Evolutionary conservation across 1,140 invertebrate genomes (phyloP), one percentile per base, ranked within the genome.

Genomic region (Lepidostoma basale): DNA sequence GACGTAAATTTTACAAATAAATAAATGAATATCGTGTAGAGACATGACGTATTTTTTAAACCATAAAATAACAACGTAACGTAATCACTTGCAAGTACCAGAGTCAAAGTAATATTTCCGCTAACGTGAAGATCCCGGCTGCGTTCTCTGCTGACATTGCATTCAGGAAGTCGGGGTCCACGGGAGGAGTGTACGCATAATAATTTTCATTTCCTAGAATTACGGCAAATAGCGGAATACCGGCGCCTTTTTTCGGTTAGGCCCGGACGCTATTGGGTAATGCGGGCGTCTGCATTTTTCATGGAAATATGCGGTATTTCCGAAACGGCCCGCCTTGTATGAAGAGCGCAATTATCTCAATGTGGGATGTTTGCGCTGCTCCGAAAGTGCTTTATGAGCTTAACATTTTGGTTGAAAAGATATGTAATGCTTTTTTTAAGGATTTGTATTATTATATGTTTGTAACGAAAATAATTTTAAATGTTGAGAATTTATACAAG

Each of bases 251-350:
- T 49, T 49, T 23, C 4, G 45, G 18, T 18, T n/a, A 8, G 22
- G 22, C 3, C 28, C 52, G 36, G 52, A 56, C 52, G 52, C 10
- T 56, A 56, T 56, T 36, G 28, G 16, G 28, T 14, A 36, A 56
- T 36, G 52, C 52, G 52, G 30, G 14, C 52, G 52, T 56, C 52
- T 56, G 52, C 52, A 56, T 56, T 56, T 56, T 56, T 56, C 28
- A 33, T 14, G 30, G 16, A 22, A 56, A 33, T 36, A 18, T 16
- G 16, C 12, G 16, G 12, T 36, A 22, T 12, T 56, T 28, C 28
- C 2, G 52, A 49, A 49, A 49, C n/a, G 18, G 45, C 45, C 14
- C 22, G 3, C 9, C 12, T 49, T 49, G 22, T 49, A 25, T 23
- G 20, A 26, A 49, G 45, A 18, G 9, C 18, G 33, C 30, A 36